Base-by-base conservation (phyloP, 1,140 invertebrate genomes). In the Procambarus clarkii region DNA sequence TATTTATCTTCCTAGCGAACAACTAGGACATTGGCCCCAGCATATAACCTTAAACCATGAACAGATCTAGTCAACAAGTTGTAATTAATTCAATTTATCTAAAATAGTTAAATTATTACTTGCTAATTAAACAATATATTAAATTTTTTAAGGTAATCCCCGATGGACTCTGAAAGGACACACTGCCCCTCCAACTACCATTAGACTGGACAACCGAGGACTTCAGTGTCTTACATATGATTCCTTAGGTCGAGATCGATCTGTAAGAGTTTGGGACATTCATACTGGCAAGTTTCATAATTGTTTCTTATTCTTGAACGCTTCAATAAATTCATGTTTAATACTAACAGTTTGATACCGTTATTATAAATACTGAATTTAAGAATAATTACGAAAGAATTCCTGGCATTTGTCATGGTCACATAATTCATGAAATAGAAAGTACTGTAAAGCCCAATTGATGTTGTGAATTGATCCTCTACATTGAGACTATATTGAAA, bases 261-360 rank as follows among this genome's bases (percentile, higher is more conserved):
- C 97, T 44, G 96, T 98, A 71, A 95, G 97, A 74, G 95, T 97
- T 13, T 98, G 97, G 97, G 96, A 98, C 94, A 93, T 97, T 9
- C 96, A 96, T 93, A 96, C 96, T 93, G 97, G 97, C 97, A 94
- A 92, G 78, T 71, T 2, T n/a, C 60, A 64, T 64, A 4, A 54
- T 54, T 54, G 1, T 64, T 64, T 5, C 13, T 4, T 21, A 13
- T 18, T 13, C 4, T 11, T 18, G 18, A 64, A 4, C 18, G 60
- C 60, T 64, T 18, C 13, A 64, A 11, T 18, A 11, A 18, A 18
- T 18, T 18, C 18, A 64, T 1, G 18, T 13, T 64, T 4, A 18
- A 64, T 13, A 18, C 34, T 34, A 34, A 34, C 34, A 34, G 34
- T 34, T 34, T 34, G 34, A 34, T 34, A 34, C 34, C 4, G 60